phyloP scores from a whole-genome alignment of 1,140 invertebrate species.

The Tetramorium parvispinum region DNA sequence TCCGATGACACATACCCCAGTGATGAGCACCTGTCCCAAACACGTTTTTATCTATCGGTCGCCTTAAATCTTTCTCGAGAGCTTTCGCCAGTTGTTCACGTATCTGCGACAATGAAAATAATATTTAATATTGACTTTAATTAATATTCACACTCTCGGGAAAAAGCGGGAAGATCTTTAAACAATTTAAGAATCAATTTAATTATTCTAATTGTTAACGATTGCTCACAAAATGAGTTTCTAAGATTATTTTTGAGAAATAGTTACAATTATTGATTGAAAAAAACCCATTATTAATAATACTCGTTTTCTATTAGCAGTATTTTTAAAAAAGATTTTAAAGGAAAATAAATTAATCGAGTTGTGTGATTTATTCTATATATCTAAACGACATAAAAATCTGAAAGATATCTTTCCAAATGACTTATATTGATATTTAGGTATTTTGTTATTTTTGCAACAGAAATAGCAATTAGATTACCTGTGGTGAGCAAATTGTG shows the following conservation, averaged over 20 bases:
- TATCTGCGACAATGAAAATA: slow-evolving; percentile 70
- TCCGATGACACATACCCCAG: slow-evolving; percentile 82
- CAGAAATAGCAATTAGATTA: slow-evolving; percentile 64
- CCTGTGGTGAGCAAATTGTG: slow-evolving; percentile 81
- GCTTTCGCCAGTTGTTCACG: slow-evolving; percentile 72
- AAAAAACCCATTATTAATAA: not conserved
- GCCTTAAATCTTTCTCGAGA: slow-evolving; percentile 76
- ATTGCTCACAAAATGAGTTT: not conserved
- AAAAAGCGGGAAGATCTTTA: not conserved
- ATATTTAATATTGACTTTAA: not conserved
- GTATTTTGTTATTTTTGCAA: not conserved
- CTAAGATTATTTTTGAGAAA: not conserved
- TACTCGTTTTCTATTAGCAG: not conserved
- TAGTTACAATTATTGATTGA: not conserved
- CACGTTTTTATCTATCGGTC: slow-evolving; percentile 67
- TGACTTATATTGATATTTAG: not conserved
- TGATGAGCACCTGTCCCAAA: slow-evolving; percentile 82
- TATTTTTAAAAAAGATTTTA: not conserved
- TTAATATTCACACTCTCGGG: not conserved
- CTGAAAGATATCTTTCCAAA: not conserved
- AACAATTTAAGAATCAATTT: not conserved
- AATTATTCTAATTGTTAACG: not conserved
- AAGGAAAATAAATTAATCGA: not conserved
- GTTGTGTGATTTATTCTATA: not conserved
- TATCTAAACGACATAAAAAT: not conserved